Evolutionary conservation across 2,113 vertebrate genomes (phyloP).

Genomic region (Tachysurus fulvidraco): DNA sequence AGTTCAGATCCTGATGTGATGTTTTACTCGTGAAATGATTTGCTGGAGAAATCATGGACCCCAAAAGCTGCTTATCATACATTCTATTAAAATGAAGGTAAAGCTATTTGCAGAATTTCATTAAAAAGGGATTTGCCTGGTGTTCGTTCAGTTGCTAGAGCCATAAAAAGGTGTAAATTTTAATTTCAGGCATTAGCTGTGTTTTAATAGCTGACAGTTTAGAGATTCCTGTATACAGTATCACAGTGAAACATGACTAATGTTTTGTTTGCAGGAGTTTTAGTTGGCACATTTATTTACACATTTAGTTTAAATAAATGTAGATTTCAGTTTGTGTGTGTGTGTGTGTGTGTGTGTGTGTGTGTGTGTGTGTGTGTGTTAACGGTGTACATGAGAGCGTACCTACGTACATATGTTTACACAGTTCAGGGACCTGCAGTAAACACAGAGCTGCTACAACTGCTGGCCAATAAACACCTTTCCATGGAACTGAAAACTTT

Average conservation of each 20-base stretch:
- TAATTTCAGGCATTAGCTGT: not conserved
- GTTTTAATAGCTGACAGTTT: not conserved
- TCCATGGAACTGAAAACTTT: constrained; percentile 27
- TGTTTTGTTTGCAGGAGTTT: not conserved
- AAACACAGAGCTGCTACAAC: constrained; percentile 31
- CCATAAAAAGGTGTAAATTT: constrained; percentile 17
- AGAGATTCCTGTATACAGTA: not conserved
- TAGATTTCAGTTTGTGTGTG: not conserved
- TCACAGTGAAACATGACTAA: not conserved
- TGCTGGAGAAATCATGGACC: too few species aligned
- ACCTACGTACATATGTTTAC: constrained; percentile 1
- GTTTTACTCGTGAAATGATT: too few species aligned
- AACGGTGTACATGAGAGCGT: not conserved
- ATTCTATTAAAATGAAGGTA: not conserved
- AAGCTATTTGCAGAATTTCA: not conserved
- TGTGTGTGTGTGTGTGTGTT: constrained; percentile 9
- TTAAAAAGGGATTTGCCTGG: not conserved
- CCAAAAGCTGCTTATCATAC: not conserved
- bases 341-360: too few species aligned
- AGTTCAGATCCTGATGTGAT: not conserved
- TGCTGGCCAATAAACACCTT: constrained; percentile 48
- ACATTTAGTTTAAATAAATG: constrained; percentile 5
- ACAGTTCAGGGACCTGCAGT: constrained; percentile 30
- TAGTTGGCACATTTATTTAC: not conserved
- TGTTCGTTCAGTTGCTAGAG: not conserved